Percentiles rank a stretch among this genome's conserved stretches.
Conservation (phyloP, 1,140 invertebrate species). For the Adelges cooleyi region DNA sequence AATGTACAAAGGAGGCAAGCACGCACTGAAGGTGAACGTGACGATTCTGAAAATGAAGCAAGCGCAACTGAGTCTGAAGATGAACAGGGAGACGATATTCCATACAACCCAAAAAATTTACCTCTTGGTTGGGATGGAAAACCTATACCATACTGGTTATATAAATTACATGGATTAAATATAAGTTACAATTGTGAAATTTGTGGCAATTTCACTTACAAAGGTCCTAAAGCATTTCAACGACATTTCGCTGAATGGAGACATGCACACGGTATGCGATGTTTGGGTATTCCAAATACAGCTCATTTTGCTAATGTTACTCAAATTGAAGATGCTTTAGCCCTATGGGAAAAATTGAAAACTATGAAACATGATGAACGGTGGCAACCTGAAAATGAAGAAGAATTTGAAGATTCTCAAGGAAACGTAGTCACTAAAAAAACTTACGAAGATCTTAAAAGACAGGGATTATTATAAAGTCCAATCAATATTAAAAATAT, state of each 20-base stretch:
- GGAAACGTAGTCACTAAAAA: conserved; percentile 99
- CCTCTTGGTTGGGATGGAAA: conserved; percentile 99
- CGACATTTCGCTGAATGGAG: conserved; percentile 99
- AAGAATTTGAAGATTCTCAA: conserved; percentile 97
- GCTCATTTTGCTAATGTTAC: conserved; percentile 99
- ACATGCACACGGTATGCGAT: conserved; percentile 98
- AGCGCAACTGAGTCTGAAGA: conserved; percentile 74
- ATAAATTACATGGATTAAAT: conserved; percentile 97
- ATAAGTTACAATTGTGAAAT: conserved; percentile 99
- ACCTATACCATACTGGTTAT: conserved; percentile 98
- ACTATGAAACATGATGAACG: conserved; percentile 86
- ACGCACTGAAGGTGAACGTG: conserved; percentile 83
- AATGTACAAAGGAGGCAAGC: conserved; percentile 98
- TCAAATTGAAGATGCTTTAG: conserved; percentile 93
- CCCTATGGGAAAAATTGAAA: conserved; percentile 95
- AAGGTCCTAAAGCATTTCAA: conserved; percentile 99
- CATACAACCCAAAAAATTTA: conserved; percentile 98
- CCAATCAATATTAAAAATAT: too few relatives aligned
- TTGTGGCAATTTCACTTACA: conserved; percentile 98
- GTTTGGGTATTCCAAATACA: conserved; percentile 97
- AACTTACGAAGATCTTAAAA: conserved; percentile 95
- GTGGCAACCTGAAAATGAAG: conserved; percentile 93
- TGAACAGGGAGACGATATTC: conserved; percentile 84
- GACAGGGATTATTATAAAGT: conserved; percentile 89
- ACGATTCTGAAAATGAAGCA: conserved; percentile 85